Conservation (phyloP, 2,113 vertebrate species). For the Micromys minutus region DNA sequence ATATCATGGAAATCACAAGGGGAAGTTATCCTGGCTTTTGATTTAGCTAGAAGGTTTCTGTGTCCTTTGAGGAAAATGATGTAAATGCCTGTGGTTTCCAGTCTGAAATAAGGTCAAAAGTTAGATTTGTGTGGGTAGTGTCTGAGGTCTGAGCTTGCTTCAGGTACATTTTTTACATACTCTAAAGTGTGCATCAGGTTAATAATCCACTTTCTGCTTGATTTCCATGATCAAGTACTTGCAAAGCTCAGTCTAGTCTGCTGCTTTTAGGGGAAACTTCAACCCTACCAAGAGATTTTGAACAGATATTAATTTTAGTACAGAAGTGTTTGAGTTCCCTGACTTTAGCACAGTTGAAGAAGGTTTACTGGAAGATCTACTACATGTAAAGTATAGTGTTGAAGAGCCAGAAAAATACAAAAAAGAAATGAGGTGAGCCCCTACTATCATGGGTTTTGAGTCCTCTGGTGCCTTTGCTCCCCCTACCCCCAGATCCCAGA, state of each 20-base stretch:
- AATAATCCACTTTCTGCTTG: neutral
- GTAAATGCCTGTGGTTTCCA: neutral
- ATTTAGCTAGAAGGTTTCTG: neutral
- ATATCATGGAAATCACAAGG: neutral
- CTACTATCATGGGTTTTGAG: neutral
- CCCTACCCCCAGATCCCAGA: accelerated
- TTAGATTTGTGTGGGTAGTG: neutral
- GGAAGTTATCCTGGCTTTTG: neutral
- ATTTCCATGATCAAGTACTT: neutral
- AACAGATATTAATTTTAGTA: slow-evolving; percentile 11
- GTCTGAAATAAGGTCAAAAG: neutral
- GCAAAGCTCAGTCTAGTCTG: neutral
- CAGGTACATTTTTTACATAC: neutral
- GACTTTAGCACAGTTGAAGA: neutral
- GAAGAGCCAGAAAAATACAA: neutral
- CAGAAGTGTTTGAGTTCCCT: neutral
- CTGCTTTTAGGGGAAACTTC: neutral
- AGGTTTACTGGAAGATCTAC: neutral
- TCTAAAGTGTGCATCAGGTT: neutral
- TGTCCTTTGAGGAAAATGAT: neutral
- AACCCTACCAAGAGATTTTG: neutral
- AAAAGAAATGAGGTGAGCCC: neutral
- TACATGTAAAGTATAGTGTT: neutral
- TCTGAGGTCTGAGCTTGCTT: neutral
- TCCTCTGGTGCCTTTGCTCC: neutral